These are phyloP conservation scores for Thera obeliscata DNA, from an alignment of 2,888 invertebrate genomes.

Conservation along the genomic window DNA sequence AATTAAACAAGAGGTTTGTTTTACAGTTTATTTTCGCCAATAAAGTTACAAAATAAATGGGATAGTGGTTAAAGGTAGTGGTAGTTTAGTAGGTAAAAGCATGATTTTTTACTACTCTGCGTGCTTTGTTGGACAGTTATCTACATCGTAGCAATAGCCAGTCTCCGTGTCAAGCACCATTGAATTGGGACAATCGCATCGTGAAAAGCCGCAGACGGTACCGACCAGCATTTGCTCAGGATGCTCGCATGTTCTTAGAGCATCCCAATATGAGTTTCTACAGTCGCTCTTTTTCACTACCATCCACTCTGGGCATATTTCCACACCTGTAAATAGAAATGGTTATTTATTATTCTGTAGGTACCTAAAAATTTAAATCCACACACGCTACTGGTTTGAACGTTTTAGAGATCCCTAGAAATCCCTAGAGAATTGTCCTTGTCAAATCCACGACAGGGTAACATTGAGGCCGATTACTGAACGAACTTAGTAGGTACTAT, in stretches of 20 bases:
- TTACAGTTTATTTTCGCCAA: background rate
- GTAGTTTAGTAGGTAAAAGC: no score
- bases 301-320: constrained; percentile 65
- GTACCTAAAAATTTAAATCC: no score
- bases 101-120: background rate
- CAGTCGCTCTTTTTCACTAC: constrained; percentile 55
- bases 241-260: constrained; percentile 63
- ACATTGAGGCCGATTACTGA: no score
- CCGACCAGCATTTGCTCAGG: constrained; percentile 60
- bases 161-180: constrained; percentile 61
- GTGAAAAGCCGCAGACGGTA: constrained; percentile 63
- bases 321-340: constrained; percentile 54
- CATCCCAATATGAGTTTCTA: constrained; percentile 55
- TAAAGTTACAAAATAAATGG: no score
- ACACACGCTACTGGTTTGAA: no score
- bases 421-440: no score
- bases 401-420: no score
- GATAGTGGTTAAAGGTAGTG: no score
- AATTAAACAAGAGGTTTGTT: no score
- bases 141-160: constrained; percentile 65
- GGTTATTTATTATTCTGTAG: no score
- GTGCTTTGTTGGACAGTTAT: constrained; percentile 66
- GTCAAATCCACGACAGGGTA: no score
- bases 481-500: no score
- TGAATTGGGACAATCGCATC: constrained; percentile 66